phyloP scores from a whole-genome alignment of 92 coral and sea anemone species.

The Zoanthus sociatus region DNA sequence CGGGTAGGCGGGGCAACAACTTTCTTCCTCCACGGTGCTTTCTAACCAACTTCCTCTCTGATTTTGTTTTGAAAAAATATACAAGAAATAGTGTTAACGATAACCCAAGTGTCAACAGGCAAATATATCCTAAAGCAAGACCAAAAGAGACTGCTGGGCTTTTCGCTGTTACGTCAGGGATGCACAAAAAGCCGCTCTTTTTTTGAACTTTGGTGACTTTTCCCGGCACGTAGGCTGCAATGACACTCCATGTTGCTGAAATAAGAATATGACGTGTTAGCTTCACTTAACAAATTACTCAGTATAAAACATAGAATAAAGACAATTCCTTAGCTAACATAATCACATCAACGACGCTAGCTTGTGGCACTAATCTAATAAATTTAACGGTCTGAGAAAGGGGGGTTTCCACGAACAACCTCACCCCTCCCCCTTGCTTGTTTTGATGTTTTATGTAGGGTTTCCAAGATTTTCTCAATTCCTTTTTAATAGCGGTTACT shows the following conservation, averaged over 20 bases:
- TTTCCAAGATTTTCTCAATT: no score
- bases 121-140: not conserved
- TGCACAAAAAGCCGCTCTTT: not conserved
- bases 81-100: not conserved
- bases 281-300: not conserved
- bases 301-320: no score
- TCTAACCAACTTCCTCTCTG: slow-evolving; percentile 24
- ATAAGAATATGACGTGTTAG: not conserved
- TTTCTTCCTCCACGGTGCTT: slow-evolving; percentile 42
- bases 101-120: not conserved
- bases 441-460: no score
- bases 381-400: no score
- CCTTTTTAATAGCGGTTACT: no score
- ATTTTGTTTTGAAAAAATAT: not conserved
- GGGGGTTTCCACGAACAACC: no score
- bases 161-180: not conserved
- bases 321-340: no score
- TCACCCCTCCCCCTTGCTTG: no score
- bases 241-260: slow-evolving; percentile 17
- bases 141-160: not conserved
- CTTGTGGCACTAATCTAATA: no score
- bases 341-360: no score
- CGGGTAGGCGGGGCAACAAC: slow-evolving; percentile 17
- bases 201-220: slow-evolving; percentile 6
- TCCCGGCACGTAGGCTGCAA: not conserved